A percentile compares a stretch with the other conserved stretches of the same genome.
Evolutionary conservation across 2,797 vertebrate species (phyloP).

Genomic region (Enteromius mattozi): DNA sequence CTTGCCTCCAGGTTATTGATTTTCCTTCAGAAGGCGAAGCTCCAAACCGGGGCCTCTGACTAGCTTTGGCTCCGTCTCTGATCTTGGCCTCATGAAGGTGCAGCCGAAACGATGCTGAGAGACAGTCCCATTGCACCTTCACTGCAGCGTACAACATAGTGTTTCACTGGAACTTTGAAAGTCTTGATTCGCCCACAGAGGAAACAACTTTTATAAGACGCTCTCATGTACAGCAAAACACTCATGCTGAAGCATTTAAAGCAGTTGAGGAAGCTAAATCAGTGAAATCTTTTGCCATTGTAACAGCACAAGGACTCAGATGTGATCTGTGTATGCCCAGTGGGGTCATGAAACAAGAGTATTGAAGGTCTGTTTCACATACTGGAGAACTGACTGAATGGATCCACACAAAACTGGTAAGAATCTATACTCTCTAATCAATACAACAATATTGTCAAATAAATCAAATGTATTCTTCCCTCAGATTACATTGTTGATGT

Average conservation of each 20-base stretch:
- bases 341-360: slow-evolving; percentile 62
- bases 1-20: slow-evolving; percentile 73
- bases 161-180: slow-evolving; percentile 30
- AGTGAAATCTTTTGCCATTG: slow-evolving; percentile 41
- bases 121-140: not conserved
- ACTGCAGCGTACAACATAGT: not conserved
- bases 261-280: slow-evolving; percentile 54
- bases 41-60: slow-evolving; percentile 59
- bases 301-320: slow-evolving; percentile 58
- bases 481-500: slow-evolving; percentile 3
- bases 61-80: slow-evolving; percentile 42
- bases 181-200: slow-evolving; percentile 11
- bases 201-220: not conserved
- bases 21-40: slow-evolving; percentile 66
- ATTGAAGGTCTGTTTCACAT: slow-evolving; percentile 38
- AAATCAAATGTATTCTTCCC: slow-evolving; percentile 42
- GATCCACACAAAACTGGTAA: slow-evolving; percentile 44
- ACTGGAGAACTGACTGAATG: slow-evolving; percentile 24
- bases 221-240: not conserved
- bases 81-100: slow-evolving; percentile 28
- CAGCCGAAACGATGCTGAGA: not conserved
- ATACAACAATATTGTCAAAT: slow-evolving; percentile 57
- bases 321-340: slow-evolving; percentile 58
- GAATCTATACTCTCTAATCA: slow-evolving; percentile 53
- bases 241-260: slow-evolving; percentile 18